Conservation (phyloP, 2,888 invertebrate species). For the Mesochorus sp. region DNA sequence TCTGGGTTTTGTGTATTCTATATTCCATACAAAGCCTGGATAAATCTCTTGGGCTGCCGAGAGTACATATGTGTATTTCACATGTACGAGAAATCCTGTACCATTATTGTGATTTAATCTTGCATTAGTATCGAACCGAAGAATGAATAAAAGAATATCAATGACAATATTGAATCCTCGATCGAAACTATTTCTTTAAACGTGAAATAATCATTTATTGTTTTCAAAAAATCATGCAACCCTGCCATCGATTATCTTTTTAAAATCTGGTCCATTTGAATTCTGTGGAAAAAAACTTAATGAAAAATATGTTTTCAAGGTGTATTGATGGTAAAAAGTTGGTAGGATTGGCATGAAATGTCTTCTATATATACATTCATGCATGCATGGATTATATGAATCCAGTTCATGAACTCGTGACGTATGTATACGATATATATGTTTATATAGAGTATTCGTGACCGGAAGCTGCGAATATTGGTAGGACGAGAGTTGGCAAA, state of each 20-base stretch:
- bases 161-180: no score
- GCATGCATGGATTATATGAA: conserved; percentile 34
- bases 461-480: conserved; percentile 42
- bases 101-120: background rate
- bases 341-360: background rate
- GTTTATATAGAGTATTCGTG: background rate
- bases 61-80: background rate
- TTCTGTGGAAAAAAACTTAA: no score
- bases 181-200: no score
- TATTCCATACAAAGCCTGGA: background rate
- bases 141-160: no score
- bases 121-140: no score
- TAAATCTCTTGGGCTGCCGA: conserved; percentile 10
- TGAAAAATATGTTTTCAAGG: no score
- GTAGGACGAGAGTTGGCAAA: background rate
- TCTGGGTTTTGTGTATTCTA: background rate
- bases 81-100: background rate
- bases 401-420: conserved; percentile 33
- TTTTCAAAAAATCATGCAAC: no score
- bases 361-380: background rate
- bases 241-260: no score
- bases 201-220: no score
- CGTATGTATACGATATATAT: background rate
- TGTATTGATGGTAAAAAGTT: no score
- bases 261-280: background rate